Base-by-base conservation (phyloP, 2,797 vertebrate species). In the Leptoclinus maculatus region DNA sequence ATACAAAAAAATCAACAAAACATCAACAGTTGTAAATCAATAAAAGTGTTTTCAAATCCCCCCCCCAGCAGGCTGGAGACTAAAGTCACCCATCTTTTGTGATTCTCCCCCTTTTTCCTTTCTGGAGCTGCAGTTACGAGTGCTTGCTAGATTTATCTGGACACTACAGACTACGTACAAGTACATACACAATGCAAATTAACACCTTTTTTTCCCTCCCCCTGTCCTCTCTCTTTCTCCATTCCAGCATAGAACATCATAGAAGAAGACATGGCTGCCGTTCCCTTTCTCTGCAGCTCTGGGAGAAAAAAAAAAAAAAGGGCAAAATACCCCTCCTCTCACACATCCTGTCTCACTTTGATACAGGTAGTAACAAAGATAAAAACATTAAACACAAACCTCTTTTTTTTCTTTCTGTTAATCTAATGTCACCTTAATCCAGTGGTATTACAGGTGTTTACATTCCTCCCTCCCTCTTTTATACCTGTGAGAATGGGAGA, bases 231-330 rank as follows among this genome's bases (percentile, higher is more conserved):
- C 80, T 73, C 87, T 89, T 92, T 92, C 94, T 94, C 94, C 93
- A 93, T 94, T 94, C 94, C 85, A 62, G 72, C 77, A 71, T 19
- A 93, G 94, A 94, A 94, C 88, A 94, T 94, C 94, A 94, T 94
- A 91, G 92, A 94, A 92, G 91, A 92, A 89, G 92, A 93, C 90
- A 29, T 21, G 70, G 89, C 88, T 79, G 83, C 87, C 13, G 3
- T 57, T 73, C 38, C 54, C 54, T 41, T 66, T 72, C 62, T 75
- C 69, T 78, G 88, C 91, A 90, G 87, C 89, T 81, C 74, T 57
- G 39, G 78, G 86, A 90, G 80, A 69, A 72, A 70, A 79, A 64
- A 75, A 75, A 82, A 73, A 32, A 32, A 32, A 32, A 5, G 82
- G 74, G 43, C 47, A 71, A 66, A 86, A 79, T 43, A 63, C 77